Base-by-base conservation (phyloP, 2,113 vertebrate species). In the Leucopsar rothschildi region DNA sequence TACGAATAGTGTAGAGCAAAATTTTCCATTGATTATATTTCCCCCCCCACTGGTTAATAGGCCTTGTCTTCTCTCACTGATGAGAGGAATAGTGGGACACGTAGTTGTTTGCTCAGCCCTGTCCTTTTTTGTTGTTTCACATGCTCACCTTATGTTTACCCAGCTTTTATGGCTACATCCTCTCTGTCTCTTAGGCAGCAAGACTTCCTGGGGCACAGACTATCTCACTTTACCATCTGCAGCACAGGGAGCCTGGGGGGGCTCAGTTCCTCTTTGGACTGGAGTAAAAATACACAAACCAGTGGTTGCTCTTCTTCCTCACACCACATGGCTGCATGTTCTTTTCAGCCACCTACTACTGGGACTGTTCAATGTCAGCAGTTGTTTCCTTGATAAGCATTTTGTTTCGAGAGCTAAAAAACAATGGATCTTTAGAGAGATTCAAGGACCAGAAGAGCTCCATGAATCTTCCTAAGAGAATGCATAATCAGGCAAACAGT, bases 211-310 rank as follows among this genome's bases (percentile, higher is more conserved):
- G 93, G 88, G 90, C 53, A 88, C 4, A 1, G 25, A 14, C 75
- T 94, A 96, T 96, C 95, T 88, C 52, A 33, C 57, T 69, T 93
- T 33, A 28, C 55, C 90, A 93, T 93, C 92, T 95, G 93, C 40
- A 91, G 87, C 52, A 16, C n/a, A 49, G 76, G 27, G 85, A 92
- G 55, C 24, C 66, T 56, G 28, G 27, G 2, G 31, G 52, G 47
- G 39, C 42, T 82, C 42, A 47, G 82, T 96, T 97, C 95, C 95
- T 95, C 79, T 90, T 50, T 57, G 52, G 60, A 11, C 56, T 52
- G 81, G 33, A 95, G 82, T 82, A 55, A 95, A 95, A 97, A 83
- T 92, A 96, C 76, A 96, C 95, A 97, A 93, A 94, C 35, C 1
- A 3, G 63, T 69, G 42, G 18, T 42, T 49, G 42, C 90, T 93